Evolutionary conservation across 2,888 invertebrate genomes (phyloP).

Genomic region (Notodonta dromedarius): DNA sequence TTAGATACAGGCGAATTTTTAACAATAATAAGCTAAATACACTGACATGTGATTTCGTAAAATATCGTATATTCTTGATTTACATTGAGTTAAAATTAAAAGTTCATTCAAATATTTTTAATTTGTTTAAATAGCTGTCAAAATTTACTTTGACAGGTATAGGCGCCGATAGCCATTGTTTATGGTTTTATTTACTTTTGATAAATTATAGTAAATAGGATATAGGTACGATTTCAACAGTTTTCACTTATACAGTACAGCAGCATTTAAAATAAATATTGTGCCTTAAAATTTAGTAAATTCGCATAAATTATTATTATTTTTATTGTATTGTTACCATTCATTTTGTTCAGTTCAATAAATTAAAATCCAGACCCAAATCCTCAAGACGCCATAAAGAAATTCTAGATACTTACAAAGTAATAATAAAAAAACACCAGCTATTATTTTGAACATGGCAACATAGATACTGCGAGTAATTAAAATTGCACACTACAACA

Average conservation of each 20-base stretch:
- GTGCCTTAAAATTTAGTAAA: slow-evolving; percentile 47
- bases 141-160: not conserved
- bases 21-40: slow-evolving; percentile 16
- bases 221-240: not conserved
- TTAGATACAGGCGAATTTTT: slow-evolving; percentile 25
- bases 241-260: too few relatives aligned
- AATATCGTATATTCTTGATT: slow-evolving; percentile 9
- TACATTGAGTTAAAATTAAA: not conserved
- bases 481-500: not conserved
- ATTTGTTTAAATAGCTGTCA: not conserved
- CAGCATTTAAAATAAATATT: slow-evolving; percentile 31
- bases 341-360: slow-evolving; percentile 14
- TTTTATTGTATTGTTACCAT: slow-evolving; percentile 13
- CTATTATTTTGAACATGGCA: slow-evolving; percentile 28
- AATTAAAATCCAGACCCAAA: slow-evolving; percentile 22
- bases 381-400: slow-evolving; percentile 8
- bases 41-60: slow-evolving; percentile 13
- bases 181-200: too few relatives aligned
- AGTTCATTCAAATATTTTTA: not conserved
- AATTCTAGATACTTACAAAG: slow-evolving; percentile 1
- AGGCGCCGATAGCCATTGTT: too few relatives aligned
- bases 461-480: slow-evolving; percentile 7
- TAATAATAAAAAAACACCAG: slow-evolving; percentile 10
- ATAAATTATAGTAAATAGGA: too few relatives aligned
- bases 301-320: slow-evolving; percentile 40